Evolutionary conservation across 2,797 vertebrate genomes (phyloP).

Genomic region (Coreius guichenoti): DNA sequence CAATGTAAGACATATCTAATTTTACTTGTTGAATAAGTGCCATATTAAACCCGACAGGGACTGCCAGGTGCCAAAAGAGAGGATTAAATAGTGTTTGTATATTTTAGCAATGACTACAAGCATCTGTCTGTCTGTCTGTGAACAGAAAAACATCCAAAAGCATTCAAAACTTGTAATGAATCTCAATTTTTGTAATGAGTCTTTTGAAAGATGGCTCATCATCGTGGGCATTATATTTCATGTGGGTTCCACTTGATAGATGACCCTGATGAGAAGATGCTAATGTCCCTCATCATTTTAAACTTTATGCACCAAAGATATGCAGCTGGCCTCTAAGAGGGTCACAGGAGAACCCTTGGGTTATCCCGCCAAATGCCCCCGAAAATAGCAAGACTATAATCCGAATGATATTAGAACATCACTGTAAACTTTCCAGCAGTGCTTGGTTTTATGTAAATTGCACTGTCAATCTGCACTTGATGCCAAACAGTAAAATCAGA

Average conservation of each 20-base stretch:
- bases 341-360: constrained; percentile 48
- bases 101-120: not conserved
- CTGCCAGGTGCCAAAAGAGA: not conserved
- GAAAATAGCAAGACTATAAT: constrained; percentile 53
- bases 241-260: constrained; percentile 1
- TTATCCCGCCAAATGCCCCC: not conserved
- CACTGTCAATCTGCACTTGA: not conserved
- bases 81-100: constrained; percentile 7
- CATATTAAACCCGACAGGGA: constrained; percentile 24
- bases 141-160: not conserved
- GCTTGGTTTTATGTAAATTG: constrained; percentile 45
- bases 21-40: constrained; percentile 22
- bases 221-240: not conserved
- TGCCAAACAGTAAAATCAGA: constrained; percentile 48
- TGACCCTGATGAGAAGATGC: constrained; percentile 9
- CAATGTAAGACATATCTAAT: constrained; percentile 10
- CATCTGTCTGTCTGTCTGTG: not conserved
- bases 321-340: constrained; percentile 26
- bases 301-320: constrained; percentile 36
- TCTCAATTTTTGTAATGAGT: not conserved
- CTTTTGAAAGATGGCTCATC: not conserved
- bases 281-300: constrained; percentile 30
- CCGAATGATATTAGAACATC: constrained; percentile 48
- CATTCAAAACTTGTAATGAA: not conserved
- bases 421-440: constrained; percentile 34